Percentiles rank a stretch among this genome's conserved stretches.
These are phyloP conservation scores for Arrhopalites spinosus DNA, from an alignment of 2,888 invertebrate genomes.

Conservation along the genomic window DNA sequence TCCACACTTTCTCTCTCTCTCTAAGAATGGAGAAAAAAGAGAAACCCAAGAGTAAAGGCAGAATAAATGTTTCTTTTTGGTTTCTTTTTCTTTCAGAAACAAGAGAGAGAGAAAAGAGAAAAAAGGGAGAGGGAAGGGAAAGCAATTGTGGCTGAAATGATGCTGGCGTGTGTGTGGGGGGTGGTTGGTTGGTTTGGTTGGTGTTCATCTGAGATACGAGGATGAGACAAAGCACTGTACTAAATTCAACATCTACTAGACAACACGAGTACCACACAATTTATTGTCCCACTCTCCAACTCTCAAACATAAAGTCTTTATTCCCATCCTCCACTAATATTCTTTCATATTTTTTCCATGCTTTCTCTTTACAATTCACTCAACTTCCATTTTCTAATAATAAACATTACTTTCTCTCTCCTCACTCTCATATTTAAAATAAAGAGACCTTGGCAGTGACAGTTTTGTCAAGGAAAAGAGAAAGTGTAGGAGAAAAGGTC, in stretches of 20 bases:
- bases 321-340: background rate
- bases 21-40: background rate
- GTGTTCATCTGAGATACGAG: constrained; percentile 20
- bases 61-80: background rate
- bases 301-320: background rate
- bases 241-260: background rate
- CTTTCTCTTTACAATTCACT: too few relatives aligned
- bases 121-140: background rate
- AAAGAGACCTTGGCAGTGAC: background rate
- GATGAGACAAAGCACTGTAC: constrained; percentile 13
- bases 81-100: background rate
- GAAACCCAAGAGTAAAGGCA: background rate
- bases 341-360: too few relatives aligned
- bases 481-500: background rate
- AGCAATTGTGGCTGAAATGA: constrained; percentile 5
- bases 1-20: too few relatives aligned
- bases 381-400: background rate
- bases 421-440: background rate
- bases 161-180: background rate
- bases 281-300: background rate
- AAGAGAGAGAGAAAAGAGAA: background rate
- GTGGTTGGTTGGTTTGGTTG: background rate
- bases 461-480: background rate
- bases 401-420: background rate
- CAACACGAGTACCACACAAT: background rate